phyloP scores from a whole-genome alignment of 2,113 vertebrate species.

The Mionectes macconnelli region DNA sequence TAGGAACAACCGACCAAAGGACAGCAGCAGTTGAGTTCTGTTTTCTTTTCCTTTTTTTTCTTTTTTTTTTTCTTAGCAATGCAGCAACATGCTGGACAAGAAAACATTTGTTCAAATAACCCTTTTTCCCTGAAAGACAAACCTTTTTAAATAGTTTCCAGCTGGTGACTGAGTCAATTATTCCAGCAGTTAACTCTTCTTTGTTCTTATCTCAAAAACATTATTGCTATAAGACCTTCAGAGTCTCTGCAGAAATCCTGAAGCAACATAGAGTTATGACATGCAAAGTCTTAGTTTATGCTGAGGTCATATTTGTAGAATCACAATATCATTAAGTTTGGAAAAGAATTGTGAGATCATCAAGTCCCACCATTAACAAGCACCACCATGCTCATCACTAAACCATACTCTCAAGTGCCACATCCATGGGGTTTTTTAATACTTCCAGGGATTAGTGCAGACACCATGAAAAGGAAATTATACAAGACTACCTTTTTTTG shows the following conservation, averaged over 20 bases:
- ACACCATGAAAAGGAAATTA: background rate
- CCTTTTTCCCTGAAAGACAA: background rate
- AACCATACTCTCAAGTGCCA: background rate
- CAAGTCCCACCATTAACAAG: background rate
- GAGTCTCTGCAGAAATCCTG: background rate
- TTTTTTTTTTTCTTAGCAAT: background rate
- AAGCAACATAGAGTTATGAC: background rate
- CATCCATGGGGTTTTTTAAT: accelerated
- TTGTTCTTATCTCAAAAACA: background rate
- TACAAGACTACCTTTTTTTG: background rate
- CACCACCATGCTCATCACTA: background rate
- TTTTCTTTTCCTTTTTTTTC: background rate
- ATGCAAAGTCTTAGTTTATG: background rate
- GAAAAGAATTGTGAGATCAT: background rate
- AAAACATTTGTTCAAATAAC: background rate
- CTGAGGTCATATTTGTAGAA: background rate
- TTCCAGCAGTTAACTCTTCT: background rate
- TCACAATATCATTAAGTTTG: background rate
- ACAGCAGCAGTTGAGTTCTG: background rate
- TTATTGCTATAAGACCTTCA: background rate
- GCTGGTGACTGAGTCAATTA: background rate
- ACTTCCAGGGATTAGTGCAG: background rate
- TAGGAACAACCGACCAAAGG: background rate
- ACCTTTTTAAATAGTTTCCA: background rate
- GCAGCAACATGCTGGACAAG: background rate